phyloP scores from a whole-genome alignment of 1,140 invertebrate genomes.

The Drosophila parabipectinata region DNA sequence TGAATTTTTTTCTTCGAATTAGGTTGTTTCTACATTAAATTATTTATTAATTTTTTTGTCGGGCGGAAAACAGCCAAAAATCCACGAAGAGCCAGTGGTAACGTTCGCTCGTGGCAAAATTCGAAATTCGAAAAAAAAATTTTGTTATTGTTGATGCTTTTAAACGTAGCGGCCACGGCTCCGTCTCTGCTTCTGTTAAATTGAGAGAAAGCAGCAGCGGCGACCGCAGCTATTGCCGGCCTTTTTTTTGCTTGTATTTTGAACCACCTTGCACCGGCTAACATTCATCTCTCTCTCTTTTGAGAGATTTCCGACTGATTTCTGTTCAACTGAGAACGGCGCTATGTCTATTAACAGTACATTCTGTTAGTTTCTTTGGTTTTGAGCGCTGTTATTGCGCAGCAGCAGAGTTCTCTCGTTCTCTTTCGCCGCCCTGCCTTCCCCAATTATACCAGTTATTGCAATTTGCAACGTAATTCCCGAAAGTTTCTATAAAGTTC shows the following conservation, averaged over 20 bases:
- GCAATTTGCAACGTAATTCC: conserved; percentile 1
- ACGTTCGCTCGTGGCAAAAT: conserved; percentile 1
- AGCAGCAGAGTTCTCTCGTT: not conserved
- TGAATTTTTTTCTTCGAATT: conserved; percentile 23
- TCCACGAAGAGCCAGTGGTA: conserved; percentile 61
- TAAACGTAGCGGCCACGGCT: not conserved
- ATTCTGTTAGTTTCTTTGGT: not conserved
- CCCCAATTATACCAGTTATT: not conserved
- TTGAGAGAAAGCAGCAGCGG: not conserved
- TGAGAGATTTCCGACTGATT: not conserved
- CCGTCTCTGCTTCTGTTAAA: not conserved
- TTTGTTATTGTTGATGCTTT: not conserved
- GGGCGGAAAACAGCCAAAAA: conserved; percentile 77
- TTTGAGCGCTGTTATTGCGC: not conserved
- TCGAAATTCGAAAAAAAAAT: conserved; percentile 12
- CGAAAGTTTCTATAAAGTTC: not conserved
- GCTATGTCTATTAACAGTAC: not conserved
- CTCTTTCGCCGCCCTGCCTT: too few species aligned
- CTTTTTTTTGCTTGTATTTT: not conserved
- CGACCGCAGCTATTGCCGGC: not conserved
- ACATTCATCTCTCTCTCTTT: not conserved
- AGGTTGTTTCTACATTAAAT: conserved; percentile 9
- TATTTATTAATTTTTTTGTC: conserved; percentile 50
- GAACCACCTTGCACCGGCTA: too few species aligned
- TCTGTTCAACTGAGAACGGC: not conserved